Conservation (phyloP, 2,797 vertebrate genomes). For the Myotis daubentonii region DNA sequence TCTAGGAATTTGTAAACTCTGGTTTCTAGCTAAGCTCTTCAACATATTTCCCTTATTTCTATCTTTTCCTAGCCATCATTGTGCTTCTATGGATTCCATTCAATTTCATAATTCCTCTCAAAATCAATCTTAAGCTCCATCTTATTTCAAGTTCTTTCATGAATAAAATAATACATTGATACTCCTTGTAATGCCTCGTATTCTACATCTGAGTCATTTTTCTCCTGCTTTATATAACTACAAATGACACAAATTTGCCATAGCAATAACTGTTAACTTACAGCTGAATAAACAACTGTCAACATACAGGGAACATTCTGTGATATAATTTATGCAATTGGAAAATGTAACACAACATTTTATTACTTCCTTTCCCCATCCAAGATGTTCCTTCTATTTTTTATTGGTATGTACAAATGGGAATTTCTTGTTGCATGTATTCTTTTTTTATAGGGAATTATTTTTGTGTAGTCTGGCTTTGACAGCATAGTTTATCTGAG, state of each 20-base stretch:
- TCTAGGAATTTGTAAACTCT: not conserved
- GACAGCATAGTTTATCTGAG: not conserved
- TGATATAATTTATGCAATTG: conserved; percentile 17
- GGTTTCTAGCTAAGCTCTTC: not conserved
- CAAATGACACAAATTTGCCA: not conserved
- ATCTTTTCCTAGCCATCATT: not conserved
- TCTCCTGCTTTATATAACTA: not conserved
- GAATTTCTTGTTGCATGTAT: not conserved
- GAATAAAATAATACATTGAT: not conserved
- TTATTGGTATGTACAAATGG: not conserved
- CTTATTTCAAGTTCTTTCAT: not conserved
- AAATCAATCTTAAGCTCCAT: not conserved
- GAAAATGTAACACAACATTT: not conserved
- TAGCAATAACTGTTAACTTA: not conserved
- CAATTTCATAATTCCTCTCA: not conserved
- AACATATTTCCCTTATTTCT: not conserved
- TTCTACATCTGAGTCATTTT: not conserved
- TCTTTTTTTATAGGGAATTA: not conserved
- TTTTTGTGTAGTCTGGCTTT: not conserved
- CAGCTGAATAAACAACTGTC: not conserved
- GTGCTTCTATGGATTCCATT: not conserved
- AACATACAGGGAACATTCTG: not conserved
- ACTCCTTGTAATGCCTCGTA: not conserved
- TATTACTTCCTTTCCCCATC: not conserved
- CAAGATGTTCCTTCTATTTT: not conserved